phyloP scores from a whole-genome alignment of 2,797 vertebrate genomes.

The Hydrocynus forskahlii region DNA sequence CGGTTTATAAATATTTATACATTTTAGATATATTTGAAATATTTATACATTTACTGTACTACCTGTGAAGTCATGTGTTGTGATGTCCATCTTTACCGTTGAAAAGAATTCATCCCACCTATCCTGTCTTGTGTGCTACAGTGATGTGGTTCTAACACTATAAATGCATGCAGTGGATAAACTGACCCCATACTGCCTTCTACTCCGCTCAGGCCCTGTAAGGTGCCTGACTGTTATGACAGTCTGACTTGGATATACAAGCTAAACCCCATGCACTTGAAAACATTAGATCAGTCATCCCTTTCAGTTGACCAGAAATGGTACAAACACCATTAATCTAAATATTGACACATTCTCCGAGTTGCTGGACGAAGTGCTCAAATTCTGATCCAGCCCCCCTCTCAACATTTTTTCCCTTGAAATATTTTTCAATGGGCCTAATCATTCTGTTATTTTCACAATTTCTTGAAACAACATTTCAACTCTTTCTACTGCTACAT shows the following conservation, averaged over 20 bases:
- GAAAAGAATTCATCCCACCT: neutral
- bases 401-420: neutral
- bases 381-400: constrained; percentile 61
- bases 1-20: no score
- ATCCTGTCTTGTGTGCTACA: neutral
- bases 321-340: constrained; percentile 55
- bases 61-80: no score
- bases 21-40: no score
- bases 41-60: no score
- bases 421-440: constrained; percentile 10
- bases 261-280: neutral
- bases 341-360: constrained; percentile 68
- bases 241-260: constrained; percentile 1
- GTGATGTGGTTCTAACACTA: neutral
- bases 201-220: neutral
- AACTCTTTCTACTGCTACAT: neutral
- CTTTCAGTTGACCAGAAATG: constrained; percentile 48
- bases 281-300: constrained; percentile 31
- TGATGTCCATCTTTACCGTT: neutral
- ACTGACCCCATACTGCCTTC: neutral
- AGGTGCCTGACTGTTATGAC: constrained; percentile 9
- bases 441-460: neutral
- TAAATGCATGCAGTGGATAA: neutral
- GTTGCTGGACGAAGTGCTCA: constrained; percentile 49
- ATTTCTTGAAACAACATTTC: neutral